Percentiles rank a stretch among this genome's conserved stretches.
These are phyloP conservation scores for Zaprionus ornatus DNA, from an alignment of 1,140 invertebrate species.

Conservation along the genomic window DNA sequence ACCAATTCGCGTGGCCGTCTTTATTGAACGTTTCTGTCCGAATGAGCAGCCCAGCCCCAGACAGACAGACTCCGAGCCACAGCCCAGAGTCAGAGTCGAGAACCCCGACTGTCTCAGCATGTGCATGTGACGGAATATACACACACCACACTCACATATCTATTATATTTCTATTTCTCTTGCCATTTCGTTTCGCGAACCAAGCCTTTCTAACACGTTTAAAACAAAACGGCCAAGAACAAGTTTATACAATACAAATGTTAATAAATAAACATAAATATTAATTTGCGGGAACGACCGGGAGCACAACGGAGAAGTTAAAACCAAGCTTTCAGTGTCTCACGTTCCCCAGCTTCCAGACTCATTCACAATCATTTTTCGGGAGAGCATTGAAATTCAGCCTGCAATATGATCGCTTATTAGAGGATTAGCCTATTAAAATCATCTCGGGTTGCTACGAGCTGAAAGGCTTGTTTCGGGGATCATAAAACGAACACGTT, in stretches of 20 bases:
- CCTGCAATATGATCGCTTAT: slow-evolving; percentile 28
- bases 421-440: slow-evolving; percentile 36
- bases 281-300: slow-evolving; percentile 73
- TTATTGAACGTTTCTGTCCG: slow-evolving; percentile 78
- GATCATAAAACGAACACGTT: slow-evolving; percentile 68
- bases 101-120: slow-evolving; percentile 37
- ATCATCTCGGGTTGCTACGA: slow-evolving; percentile 26
- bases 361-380: neutral
- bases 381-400: slow-evolving; percentile 21
- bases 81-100: slow-evolving; percentile 20
- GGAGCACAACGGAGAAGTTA: slow-evolving; percentile 22
- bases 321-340: neutral
- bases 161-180: slow-evolving; percentile 37
- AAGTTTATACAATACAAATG: slow-evolving; percentile 78
- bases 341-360: neutral
- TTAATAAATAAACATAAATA: slow-evolving; percentile 80
- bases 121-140: slow-evolving; percentile 45
- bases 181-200: slow-evolving; percentile 65
- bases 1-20: slow-evolving; percentile 72
- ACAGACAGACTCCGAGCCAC: slow-evolving; percentile 59
- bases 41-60: slow-evolving; percentile 59
- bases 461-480: slow-evolving; percentile 7
- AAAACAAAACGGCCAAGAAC: slow-evolving; percentile 74
- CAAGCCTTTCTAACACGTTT: slow-evolving; percentile 82
- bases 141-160: slow-evolving; percentile 10